phyloP scores from a whole-genome alignment of 2,888 invertebrate species.

The Thymelicus lineola region DNA sequence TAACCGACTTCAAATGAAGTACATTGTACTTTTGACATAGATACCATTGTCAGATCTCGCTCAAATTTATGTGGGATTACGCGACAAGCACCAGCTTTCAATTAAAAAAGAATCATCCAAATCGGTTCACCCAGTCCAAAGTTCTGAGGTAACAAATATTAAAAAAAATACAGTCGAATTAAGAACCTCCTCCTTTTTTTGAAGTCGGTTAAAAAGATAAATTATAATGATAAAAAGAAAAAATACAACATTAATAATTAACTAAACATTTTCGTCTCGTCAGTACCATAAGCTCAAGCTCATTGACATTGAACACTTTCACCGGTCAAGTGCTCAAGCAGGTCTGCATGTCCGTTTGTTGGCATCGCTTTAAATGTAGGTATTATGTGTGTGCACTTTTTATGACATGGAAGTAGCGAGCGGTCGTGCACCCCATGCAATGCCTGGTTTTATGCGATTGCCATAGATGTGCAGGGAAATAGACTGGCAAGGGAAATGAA shows the following conservation, averaged over 20 bases:
- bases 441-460: neutral
- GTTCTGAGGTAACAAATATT: too few species aligned
- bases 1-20: too few species aligned
- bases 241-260: neutral
- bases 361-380: neutral
- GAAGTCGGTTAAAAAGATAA: too few species aligned
- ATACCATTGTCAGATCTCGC: too few species aligned
- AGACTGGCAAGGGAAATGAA: neutral
- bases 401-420: constrained; percentile 3
- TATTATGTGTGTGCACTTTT: constrained; percentile 1
- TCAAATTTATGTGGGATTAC: too few species aligned
- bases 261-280: constrained; percentile 1
- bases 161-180: too few species aligned
- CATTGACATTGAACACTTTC: constrained; percentile 42
- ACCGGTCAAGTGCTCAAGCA: constrained; percentile 29
- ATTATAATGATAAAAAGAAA: neutral
- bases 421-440: constrained; percentile 1
- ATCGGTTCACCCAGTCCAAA: too few species aligned
- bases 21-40: too few species aligned
- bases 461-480: neutral
- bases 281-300: constrained; percentile 40
- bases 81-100: too few species aligned
- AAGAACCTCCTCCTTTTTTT: too few species aligned
- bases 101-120: too few species aligned
- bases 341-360: constrained; percentile 25